Evolutionary conservation across 2,888 invertebrate genomes (phyloP).

Genomic region (Spicauda simplicius): DNA sequence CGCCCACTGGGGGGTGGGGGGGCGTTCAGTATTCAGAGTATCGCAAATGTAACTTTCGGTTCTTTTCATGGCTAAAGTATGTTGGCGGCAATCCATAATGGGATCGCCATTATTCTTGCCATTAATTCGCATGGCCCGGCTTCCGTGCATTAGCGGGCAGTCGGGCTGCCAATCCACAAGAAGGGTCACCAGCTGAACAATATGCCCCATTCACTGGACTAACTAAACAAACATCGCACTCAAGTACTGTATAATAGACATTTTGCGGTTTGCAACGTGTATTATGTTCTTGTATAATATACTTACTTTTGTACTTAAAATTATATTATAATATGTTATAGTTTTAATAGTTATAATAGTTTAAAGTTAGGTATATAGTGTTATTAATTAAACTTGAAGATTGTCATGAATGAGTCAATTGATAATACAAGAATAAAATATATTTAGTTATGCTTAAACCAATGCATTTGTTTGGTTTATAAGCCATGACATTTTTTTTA

Average conservation of each 20-base stretch:
- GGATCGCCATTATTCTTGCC: constrained; percentile 85
- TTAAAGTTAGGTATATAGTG: too few relatives aligned
- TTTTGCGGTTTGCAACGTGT: background rate
- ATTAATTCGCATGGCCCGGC: constrained; percentile 83
- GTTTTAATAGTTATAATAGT: too few relatives aligned
- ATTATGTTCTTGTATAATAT: background rate
- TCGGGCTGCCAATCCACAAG: constrained; percentile 76
- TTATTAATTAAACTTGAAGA: too few relatives aligned
- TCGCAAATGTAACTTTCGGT: constrained; percentile 85
- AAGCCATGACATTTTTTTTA: too few relatives aligned
- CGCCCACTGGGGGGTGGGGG: constrained; percentile 57
- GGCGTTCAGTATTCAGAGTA: constrained; percentile 84
- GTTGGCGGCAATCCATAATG: constrained; percentile 86
- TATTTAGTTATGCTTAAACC: too few relatives aligned
- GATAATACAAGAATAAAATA: background rate
- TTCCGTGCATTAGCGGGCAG: constrained; percentile 83
- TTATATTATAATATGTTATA: too few relatives aligned
- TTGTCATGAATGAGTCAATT: background rate
- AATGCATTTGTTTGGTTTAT: too few relatives aligned
- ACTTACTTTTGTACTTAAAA: too few relatives aligned
- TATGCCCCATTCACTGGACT: constrained; percentile 44
- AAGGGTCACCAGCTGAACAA: constrained; percentile 58
- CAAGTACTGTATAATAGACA: constrained; percentile 8
- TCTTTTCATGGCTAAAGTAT: constrained; percentile 85
- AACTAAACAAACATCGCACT: constrained; percentile 42